phyloP scores from a whole-genome alignment of 2,797 vertebrate genomes.

The Hydrophis major region DNA sequence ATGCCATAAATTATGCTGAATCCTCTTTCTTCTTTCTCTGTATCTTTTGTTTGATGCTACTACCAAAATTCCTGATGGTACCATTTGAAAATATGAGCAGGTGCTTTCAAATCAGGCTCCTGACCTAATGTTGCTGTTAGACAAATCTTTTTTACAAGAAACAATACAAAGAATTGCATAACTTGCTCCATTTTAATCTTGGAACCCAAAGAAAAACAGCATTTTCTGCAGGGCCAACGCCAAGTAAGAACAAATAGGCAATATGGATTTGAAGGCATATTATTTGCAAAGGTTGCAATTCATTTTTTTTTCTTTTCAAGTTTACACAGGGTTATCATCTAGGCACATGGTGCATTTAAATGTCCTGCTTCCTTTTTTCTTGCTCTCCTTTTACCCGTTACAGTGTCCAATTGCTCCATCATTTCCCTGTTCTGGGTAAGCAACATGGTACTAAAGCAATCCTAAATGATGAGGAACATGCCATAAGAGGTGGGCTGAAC shows the following conservation, averaged over 20 bases:
- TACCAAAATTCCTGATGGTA: neutral
- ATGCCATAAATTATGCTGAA: neutral
- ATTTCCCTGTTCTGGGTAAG: neutral
- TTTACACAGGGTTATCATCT: neutral
- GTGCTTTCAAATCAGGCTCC: neutral
- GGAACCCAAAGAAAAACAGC: neutral
- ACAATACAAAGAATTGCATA: neutral
- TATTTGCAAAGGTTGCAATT: neutral
- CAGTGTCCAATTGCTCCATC: neutral
- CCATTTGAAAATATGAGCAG: neutral
- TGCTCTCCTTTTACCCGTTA: neutral
- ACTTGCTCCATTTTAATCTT: neutral
- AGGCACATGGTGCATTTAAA: neutral
- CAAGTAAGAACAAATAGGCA: neutral
- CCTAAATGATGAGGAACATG: neutral
- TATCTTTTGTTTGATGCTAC: neutral
- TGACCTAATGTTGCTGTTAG: neutral
- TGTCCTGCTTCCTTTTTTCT: neutral
- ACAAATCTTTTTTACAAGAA: neutral
- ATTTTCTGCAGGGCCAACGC: too few species aligned
- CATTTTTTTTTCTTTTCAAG: neutral
- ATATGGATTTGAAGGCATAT: neutral
- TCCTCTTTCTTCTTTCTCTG: neutral
- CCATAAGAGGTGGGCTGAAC: neutral
- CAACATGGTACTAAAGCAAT: neutral